Evolutionary conservation across 2,113 vertebrate species (phyloP).

Genomic region (Archocentrus centrarchus): DNA sequence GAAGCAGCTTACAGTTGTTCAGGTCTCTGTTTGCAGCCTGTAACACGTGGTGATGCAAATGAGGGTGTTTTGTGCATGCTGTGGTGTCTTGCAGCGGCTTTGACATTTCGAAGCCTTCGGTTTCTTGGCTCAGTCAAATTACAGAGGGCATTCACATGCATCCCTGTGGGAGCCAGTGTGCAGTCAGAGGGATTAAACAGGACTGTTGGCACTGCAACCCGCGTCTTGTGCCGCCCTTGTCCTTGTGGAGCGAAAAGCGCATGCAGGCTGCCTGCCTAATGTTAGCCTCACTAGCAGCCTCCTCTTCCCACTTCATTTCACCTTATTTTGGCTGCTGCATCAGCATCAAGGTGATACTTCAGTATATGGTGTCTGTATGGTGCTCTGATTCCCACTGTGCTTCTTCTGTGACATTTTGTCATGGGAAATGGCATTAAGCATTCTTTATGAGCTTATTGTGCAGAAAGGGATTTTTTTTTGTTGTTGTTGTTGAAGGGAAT

Average conservation of each 20-base stretch:
- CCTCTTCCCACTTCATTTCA: constrained; percentile 46
- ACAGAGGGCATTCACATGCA: constrained; percentile 36
- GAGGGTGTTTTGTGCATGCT: constrained; percentile 6
- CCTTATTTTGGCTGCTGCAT: constrained; percentile 42
- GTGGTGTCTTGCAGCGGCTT: constrained; percentile 23
- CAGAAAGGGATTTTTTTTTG: background rate
- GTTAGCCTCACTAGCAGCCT: constrained; percentile 29
- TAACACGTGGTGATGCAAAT: constrained; percentile 28
- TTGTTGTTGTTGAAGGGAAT: background rate
- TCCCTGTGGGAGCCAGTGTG: constrained; percentile 54
- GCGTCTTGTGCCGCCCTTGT: constrained; percentile 38
- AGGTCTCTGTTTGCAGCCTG: constrained; percentile 15
- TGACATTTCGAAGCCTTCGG: constrained; percentile 65
- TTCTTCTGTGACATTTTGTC: constrained; percentile 21
- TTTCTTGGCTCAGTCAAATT: constrained; percentile 43
- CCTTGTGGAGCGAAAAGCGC: constrained; percentile 45
- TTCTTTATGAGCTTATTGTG: constrained; percentile 9
- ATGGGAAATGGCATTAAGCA: constrained; percentile 6
- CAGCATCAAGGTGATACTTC: constrained; percentile 1
- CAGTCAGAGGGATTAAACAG: constrained; percentile 58
- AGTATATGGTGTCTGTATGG: background rate
- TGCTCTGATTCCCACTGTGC: constrained; percentile 9
- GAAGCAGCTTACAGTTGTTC: background rate
- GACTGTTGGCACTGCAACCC: constrained; percentile 12
- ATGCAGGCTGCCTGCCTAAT: constrained; percentile 29